Evolutionary conservation across 2,113 vertebrate genomes (phyloP).

Genomic region (Rattus rattus): DNA sequence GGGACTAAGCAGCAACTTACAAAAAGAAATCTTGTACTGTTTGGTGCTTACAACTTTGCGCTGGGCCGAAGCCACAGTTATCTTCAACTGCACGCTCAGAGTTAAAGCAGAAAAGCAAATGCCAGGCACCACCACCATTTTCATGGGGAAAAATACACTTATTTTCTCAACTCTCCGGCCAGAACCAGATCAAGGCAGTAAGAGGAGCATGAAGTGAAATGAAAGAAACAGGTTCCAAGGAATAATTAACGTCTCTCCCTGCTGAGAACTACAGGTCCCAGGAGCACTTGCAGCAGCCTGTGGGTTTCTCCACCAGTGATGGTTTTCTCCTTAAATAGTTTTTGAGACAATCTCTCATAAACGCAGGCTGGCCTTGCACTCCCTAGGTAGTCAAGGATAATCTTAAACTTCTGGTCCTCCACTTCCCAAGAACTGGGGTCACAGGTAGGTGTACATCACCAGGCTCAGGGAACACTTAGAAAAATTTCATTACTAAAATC

Average conservation of each 20-base stretch:
- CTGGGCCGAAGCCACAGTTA: not conserved
- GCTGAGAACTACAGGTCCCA: not conserved
- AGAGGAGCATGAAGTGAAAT: not conserved
- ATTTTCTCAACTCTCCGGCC: not conserved
- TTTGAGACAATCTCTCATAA: not conserved
- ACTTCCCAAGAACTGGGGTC: not conserved
- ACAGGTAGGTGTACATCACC: not conserved
- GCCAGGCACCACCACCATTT: not conserved
- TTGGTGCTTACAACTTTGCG: not conserved
- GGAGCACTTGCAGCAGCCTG: not conserved
- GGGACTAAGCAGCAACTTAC: too few species aligned
- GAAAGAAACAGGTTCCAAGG: not conserved
- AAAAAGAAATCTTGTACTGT: not conserved
- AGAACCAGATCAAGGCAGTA: not conserved
- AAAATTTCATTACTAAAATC: not conserved
- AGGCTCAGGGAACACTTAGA: not conserved
- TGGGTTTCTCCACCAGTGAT: not conserved
- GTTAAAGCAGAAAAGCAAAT: not conserved
- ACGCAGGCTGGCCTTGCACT: not conserved
- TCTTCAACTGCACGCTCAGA: not conserved
- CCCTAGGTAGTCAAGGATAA: not conserved
- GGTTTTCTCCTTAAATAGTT: not conserved
- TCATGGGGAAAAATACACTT: not conserved
- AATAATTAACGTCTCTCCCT: not conserved
- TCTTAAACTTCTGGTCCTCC: not conserved